These are phyloP conservation scores for Mungos mungo DNA, from an alignment of 2,113 vertebrate genomes.

Conservation along the genomic window DNA sequence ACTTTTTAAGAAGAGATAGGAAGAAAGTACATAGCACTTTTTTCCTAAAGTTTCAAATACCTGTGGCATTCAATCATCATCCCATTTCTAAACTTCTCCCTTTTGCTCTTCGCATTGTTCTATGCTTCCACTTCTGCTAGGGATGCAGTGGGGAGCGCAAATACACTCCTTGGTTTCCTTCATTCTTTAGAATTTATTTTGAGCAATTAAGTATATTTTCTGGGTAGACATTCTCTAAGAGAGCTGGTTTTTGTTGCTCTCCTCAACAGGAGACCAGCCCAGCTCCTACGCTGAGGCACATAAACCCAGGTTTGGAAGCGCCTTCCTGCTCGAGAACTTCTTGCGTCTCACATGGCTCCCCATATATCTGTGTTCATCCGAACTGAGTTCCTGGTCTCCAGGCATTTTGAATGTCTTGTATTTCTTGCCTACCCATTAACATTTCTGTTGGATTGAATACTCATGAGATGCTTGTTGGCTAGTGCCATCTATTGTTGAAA, in stretches of 20 bases:
- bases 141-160: too few relatives aligned
- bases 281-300: too few relatives aligned
- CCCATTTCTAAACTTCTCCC: neutral
- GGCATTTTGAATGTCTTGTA: neutral
- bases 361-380: neutral
- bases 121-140: too few relatives aligned
- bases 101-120: neutral
- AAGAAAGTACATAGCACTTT: neutral
- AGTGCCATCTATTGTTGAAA: conserved; percentile 65
- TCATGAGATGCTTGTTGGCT: conserved; percentile 40
- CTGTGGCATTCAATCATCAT: neutral
- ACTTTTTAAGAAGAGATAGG: neutral
- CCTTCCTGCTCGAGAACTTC: neutral
- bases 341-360: neutral
- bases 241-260: neutral
- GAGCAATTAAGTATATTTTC: neutral
- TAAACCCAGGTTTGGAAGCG: neutral
- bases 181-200: neutral
- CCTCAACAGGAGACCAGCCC: neutral
- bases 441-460: neutral
- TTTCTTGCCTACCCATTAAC: neutral
- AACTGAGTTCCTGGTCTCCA: neutral
- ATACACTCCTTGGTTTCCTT: neutral
- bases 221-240: neutral
- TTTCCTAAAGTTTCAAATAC: neutral